Percentiles rank a stretch among this genome's conserved stretches.
Evolutionary conservation across 1,140 invertebrate species (phyloP).

Genomic region (Lasioglossum albipes): DNA sequence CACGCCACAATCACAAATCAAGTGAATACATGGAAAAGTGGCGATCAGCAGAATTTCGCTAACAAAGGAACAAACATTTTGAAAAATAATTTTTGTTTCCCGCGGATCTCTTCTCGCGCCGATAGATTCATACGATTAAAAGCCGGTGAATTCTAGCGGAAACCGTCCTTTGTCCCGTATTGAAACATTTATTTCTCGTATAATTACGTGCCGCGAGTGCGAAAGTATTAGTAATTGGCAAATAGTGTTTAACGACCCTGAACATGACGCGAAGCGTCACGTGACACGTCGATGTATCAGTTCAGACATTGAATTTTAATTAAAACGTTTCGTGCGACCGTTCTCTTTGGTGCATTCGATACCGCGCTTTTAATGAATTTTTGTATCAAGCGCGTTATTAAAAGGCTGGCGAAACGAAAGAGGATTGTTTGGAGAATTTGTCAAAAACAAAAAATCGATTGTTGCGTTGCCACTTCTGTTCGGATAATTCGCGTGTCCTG

Average conservation of each 20-base stretch:
- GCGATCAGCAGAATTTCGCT: too few species aligned
- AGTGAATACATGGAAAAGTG: too few species aligned
- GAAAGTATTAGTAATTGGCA: background rate
- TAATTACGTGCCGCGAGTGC: background rate
- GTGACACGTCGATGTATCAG: background rate
- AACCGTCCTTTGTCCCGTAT: too few species aligned
- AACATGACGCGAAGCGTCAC: background rate
- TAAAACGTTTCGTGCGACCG: background rate
- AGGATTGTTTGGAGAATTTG: background rate
- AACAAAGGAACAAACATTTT: too few species aligned
- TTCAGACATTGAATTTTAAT: constrained; percentile 6
- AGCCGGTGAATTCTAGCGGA: too few species aligned
- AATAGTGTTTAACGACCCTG: background rate
- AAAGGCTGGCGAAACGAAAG: background rate
- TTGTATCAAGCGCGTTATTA: background rate
- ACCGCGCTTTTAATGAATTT: background rate
- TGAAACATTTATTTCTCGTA: background rate
- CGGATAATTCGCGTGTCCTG: background rate
- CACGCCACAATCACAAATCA: too few species aligned
- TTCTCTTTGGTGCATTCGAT: background rate
- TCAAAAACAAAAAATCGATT: background rate
- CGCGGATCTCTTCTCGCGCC: too few species aligned
- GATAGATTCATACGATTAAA: too few species aligned
- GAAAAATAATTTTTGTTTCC: too few species aligned
- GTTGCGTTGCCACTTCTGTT: background rate